Base-by-base conservation (phyloP, 1,140 invertebrate species). In the Bombus waltoni region DNA sequence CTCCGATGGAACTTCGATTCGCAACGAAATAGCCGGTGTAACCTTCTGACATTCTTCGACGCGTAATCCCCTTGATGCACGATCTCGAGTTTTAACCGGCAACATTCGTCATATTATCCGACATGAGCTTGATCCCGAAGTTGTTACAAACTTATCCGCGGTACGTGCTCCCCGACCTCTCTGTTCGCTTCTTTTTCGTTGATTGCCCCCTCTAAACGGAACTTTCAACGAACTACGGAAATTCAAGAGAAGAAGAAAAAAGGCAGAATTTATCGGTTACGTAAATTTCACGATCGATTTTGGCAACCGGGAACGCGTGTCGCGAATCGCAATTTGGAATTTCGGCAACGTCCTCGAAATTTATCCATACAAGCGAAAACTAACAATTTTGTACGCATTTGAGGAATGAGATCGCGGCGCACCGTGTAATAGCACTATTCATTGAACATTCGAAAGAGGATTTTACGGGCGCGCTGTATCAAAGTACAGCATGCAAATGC, bases 401-500 rank as follows among this genome's bases (percentile, higher is more conserved):
- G 88, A 86, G 40, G 35, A 74, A 88, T 59, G 79, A 79, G 38
- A 68, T 57, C 68, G 65, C 28, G 68, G 47, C 62, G 11, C 38
- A n/a, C 76, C 53, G 57, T 32, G 72, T 89, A 89, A 89, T 89
- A 81, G 80, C 72, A 38, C 42, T 72, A 83, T 89, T 89, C 87
- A 86, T 83, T 57, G 87, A 72, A 87, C 84, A 89, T 83, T 77
- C 72, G 72, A 87, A 89, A 89, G 88, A 87, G 88, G 87, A 89
- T 89, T 89, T 89, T 89, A 89, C 85, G 84, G 78, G 65, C 70
- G 62, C 72, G 70, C 77, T 90, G 83, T 88, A 90, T 86, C 89
- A 90, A 90, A 88, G 87, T 90, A 90, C 83, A 87, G 86, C 76
- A 81, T 90, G 89, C 79, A 90, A 90, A 90, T 88, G 89, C 78